phyloP scores from a whole-genome alignment of 1,140 invertebrate species.

The Nomia melanderi region DNA sequence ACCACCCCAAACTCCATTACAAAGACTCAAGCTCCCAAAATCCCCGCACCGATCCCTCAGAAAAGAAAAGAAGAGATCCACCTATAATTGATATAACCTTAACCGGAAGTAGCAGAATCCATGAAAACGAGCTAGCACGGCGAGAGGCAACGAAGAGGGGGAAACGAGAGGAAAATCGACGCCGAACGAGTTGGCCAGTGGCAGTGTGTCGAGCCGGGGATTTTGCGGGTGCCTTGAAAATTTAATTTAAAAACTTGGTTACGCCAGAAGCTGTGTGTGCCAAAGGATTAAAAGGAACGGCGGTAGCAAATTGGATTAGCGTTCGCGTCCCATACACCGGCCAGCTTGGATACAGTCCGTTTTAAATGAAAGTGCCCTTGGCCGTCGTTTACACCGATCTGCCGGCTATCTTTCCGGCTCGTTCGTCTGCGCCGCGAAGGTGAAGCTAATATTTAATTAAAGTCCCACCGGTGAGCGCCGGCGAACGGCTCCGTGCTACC shows the following conservation, averaged over 20 bases:
- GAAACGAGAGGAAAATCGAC: conserved; percentile 39
- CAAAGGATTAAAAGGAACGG: conserved; percentile 65
- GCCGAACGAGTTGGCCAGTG: conserved; percentile 9
- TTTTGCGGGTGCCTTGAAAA: conserved; percentile 60
- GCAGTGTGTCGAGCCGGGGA: conserved; percentile 22
- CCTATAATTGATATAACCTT: no score
- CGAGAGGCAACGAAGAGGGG: background rate
- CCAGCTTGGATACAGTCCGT: conserved; percentile 43
- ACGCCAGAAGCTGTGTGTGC: conserved; percentile 41
- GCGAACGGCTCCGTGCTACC: no score
- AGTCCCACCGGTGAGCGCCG: conserved; percentile 2
- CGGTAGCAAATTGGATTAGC: conserved; percentile 62
- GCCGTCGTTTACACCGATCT: conserved; percentile 55
- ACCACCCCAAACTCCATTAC: no score
- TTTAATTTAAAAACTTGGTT: conserved; percentile 65
- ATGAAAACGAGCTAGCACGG: no score
- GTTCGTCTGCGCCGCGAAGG: conserved; percentile 17
- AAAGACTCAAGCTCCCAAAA: no score
- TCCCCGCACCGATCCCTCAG: no score
- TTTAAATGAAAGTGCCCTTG: conserved; percentile 66
- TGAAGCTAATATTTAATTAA: conserved; percentile 63
- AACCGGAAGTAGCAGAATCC: no score
- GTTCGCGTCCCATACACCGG: conserved; percentile 28
- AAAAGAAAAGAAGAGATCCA: no score
- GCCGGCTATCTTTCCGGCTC: conserved; percentile 8